phyloP scores from a whole-genome alignment of 2,113 vertebrate genomes.

The Machaerirhynchus nigripectus region DNA sequence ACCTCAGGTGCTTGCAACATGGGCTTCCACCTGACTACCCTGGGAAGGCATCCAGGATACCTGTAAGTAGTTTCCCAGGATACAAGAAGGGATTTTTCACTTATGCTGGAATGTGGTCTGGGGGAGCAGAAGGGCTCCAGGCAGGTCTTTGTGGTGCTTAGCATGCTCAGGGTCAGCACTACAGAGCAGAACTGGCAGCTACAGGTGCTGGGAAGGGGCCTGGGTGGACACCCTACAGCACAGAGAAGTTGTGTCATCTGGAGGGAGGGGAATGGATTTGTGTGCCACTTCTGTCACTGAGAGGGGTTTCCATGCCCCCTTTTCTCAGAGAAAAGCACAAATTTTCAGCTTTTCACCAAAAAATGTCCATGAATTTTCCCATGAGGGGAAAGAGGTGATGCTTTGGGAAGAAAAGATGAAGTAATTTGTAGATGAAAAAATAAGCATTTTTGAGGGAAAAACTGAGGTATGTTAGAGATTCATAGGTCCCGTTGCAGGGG shows the following conservation, averaged over 20 bases:
- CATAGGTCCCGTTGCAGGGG: neutral
- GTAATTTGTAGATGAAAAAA: neutral
- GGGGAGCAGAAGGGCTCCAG: neutral
- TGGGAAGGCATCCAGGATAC: neutral
- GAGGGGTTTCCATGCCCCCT: neutral
- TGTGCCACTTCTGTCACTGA: neutral
- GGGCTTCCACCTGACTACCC: neutral
- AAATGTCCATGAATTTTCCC: neutral
- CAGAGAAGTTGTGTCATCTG: neutral
- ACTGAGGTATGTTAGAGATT: neutral
- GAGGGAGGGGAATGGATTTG: neutral
- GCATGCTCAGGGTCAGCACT: neutral
- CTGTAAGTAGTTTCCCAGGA: neutral
- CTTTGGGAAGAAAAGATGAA: neutral
- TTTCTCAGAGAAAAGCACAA: neutral
- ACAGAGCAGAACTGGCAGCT: neutral
- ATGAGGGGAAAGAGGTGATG: neutral
- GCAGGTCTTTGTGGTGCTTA: neutral
- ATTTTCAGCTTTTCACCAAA: neutral
- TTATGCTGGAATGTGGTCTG: neutral
- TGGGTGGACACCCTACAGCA: neutral
- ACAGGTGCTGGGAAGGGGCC: no score
- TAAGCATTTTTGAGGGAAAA: neutral
- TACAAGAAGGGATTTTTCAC: rapidly evolving
- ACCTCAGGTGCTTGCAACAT: neutral